These are phyloP conservation scores for Mesoclemmys tuberculata DNA, from an alignment of 2,113 vertebrate species.

Conservation along the genomic window DNA sequence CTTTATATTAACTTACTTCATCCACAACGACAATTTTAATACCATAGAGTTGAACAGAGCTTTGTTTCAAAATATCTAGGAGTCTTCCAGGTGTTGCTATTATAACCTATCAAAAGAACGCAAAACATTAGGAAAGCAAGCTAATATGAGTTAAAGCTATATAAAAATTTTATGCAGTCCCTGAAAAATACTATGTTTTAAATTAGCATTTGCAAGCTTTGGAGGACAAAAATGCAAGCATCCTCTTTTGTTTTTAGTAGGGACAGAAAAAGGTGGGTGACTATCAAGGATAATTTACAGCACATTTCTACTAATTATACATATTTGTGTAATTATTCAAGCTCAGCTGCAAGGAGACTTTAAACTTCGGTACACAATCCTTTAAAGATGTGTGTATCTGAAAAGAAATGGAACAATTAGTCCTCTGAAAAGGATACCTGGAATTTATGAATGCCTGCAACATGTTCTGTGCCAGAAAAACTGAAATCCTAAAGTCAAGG, in stretches of 20 bases:
- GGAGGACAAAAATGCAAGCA: not conserved
- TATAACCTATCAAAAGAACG: slow-evolving; percentile 82
- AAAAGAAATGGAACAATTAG: not conserved
- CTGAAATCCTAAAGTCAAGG: not conserved
- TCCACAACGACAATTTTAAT: slow-evolving; percentile 91
- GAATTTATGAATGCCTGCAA: not conserved
- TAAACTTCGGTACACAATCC: not conserved
- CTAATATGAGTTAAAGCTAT: not conserved
- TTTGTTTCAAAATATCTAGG: slow-evolving; percentile 92
- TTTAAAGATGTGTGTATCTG: not conserved
- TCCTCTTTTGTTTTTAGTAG: not conserved
- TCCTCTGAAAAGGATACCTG: not conserved
- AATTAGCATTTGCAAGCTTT: not conserved
- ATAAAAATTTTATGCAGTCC: not conserved
- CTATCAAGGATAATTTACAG: not conserved
- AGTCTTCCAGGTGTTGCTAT: slow-evolving; percentile 96
- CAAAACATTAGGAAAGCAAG: not conserved
- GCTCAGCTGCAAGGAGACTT: not conserved
- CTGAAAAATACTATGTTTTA: not conserved
- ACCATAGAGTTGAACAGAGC: slow-evolving; percentile 80
- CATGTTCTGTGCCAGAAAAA: not conserved
- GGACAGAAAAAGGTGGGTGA: not conserved
- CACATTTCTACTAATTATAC: not conserved
- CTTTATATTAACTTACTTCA: slow-evolving; percentile 85
- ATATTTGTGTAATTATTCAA: not conserved